Conservation (phyloP, 1,140 invertebrate species). For the Physella acuta region DNA sequence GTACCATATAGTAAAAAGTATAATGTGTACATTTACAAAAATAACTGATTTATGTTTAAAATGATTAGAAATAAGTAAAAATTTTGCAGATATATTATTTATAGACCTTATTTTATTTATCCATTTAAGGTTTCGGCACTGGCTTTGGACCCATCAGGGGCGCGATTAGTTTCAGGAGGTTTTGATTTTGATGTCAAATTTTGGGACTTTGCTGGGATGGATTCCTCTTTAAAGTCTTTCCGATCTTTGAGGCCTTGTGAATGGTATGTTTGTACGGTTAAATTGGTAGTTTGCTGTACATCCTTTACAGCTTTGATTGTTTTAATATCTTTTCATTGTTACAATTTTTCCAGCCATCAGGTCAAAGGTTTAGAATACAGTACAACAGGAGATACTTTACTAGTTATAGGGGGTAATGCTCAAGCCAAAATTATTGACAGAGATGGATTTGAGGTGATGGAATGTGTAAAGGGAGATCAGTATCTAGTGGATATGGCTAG, state of each 20-base stretch:
- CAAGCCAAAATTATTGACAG: slow-evolving; percentile 91
- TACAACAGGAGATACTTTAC: slow-evolving; percentile 87
- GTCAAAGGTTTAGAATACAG: slow-evolving; percentile 90
- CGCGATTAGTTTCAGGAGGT: slow-evolving; percentile 83
- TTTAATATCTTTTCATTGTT: background rate
- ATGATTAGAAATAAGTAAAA: too few relatives aligned
- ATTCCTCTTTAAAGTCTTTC: slow-evolving; percentile 84
- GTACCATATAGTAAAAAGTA: background rate
- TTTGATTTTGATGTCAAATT: slow-evolving; percentile 94
- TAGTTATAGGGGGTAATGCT: slow-evolving; percentile 86
- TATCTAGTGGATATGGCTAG: slow-evolving; percentile 91
- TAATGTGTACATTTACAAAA: background rate
- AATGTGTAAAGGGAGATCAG: slow-evolving; percentile 94
- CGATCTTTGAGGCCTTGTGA: slow-evolving; percentile 91
- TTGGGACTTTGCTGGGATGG: slow-evolving; percentile 99
- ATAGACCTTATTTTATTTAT: too few relatives aligned
- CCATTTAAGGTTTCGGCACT: slow-evolving; percentile 72
- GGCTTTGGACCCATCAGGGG: slow-evolving; percentile 87
- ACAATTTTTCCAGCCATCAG: slow-evolving; percentile 69
- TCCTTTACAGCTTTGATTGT: background rate
- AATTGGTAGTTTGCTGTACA: background rate
- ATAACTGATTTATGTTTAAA: too few relatives aligned
- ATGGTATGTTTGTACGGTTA: slow-evolving; percentile 62
- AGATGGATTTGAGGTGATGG: slow-evolving; percentile 92
- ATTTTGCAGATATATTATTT: too few relatives aligned